Percentiles rank a stretch among this genome's conserved stretches.
Evolutionary conservation across 2,113 vertebrate species (phyloP).

Genomic region (Pimephales promelas): DNA sequence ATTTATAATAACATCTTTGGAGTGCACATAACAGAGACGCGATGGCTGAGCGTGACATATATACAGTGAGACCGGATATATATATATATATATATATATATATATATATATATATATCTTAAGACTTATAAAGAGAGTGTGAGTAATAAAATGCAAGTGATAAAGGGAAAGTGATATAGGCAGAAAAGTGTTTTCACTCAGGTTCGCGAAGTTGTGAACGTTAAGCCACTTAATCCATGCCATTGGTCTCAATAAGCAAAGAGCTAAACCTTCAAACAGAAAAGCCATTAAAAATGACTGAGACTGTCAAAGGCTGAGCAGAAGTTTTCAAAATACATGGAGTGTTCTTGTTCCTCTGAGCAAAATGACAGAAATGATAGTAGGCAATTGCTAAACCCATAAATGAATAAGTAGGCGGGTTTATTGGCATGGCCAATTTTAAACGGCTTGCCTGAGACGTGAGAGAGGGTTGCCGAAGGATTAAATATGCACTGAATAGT

Average conservation of each 20-base stretch:
- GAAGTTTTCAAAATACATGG: slow-evolving; percentile 23
- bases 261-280: background rate
- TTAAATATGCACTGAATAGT: slow-evolving; percentile 56
- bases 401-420: slow-evolving; percentile 46
- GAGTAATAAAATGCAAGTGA: slow-evolving; percentile 32
- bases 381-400: slow-evolving; percentile 30
- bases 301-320: slow-evolving; percentile 29
- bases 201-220: background rate
- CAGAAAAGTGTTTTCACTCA: background rate
- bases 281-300: slow-evolving; percentile 44
- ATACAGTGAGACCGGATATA: background rate
- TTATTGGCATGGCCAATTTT: slow-evolving; percentile 41
- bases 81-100: no score
- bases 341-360: background rate
- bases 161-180: slow-evolving; percentile 54
- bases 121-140: slow-evolving; percentile 4
- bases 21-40: no score
- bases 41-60: no score
- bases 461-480: slow-evolving; percentile 32
- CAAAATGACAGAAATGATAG: slow-evolving; percentile 3
- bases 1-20: no score
- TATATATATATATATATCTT: no score
- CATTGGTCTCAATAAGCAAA: slow-evolving; percentile 21
- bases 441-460: slow-evolving; percentile 32
- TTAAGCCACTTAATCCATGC: slow-evolving; percentile 38